Conservation (phyloP, 2,113 vertebrate species). For the Thunnus maccoyii region DNA sequence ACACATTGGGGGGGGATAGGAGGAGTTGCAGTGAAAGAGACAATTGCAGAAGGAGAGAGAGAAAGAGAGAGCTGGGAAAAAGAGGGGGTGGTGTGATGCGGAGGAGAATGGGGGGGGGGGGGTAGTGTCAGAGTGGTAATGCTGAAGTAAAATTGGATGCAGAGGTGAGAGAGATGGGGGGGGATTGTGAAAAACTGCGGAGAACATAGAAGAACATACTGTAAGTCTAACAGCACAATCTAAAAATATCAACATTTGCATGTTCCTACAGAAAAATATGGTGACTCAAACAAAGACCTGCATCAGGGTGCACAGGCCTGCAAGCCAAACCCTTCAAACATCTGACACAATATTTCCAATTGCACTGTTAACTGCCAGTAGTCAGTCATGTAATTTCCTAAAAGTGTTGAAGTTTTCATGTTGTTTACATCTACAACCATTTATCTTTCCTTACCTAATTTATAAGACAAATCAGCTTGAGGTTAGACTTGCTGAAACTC, state of each 20-base stretch:
- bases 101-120: constrained; percentile 12
- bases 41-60: constrained; percentile 17
- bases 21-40: constrained; percentile 31
- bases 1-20: constrained; percentile 20
- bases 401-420: no score
- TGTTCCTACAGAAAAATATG: not conserved
- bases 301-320: not conserved
- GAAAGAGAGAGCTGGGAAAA: constrained; percentile 19
- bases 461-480: constrained; percentile 1
- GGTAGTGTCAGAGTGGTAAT: constrained; percentile 36
- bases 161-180: constrained; percentile 42
- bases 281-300: constrained; percentile 4
- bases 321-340: not conserved
- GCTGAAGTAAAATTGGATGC: constrained; percentile 60
- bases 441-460: not conserved
- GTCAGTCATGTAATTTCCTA: not conserved
- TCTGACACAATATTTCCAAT: not conserved
- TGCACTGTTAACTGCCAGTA: not conserved
- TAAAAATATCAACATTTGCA: not conserved
- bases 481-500: not conserved
- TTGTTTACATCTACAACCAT: no score
- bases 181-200: constrained; percentile 13
- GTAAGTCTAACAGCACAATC: not conserved
- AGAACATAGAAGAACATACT: not conserved
- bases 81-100: constrained; percentile 42